Percentiles rank a stretch among this genome's conserved stretches.
phyloP scores from a whole-genome alignment of 2,797 vertebrate species.

The Myoxocephalus aenaeus region DNA sequence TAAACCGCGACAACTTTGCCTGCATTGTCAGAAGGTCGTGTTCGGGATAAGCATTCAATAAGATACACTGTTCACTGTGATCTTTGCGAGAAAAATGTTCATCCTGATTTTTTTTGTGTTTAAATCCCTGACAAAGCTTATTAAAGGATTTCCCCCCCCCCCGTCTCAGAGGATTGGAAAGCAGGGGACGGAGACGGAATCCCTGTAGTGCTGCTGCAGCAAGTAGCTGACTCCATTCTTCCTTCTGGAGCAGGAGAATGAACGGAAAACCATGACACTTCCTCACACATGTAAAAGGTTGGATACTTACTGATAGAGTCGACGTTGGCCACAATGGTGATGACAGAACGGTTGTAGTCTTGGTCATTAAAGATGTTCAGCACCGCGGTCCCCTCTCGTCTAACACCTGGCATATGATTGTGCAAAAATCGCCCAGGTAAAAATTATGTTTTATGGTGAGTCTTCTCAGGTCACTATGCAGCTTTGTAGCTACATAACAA shows the following conservation, averaged over 20 bases:
- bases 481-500: background rate
- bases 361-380: slow-evolving; percentile 87
- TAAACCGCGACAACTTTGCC: slow-evolving; percentile 15
- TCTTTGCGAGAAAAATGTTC: slow-evolving; percentile 44
- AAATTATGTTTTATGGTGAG: background rate
- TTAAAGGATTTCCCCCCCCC: slow-evolving; percentile 58
- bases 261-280: background rate
- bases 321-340: slow-evolving; percentile 81
- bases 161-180: slow-evolving; percentile 34
- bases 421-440: background rate
- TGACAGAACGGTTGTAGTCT: slow-evolving; percentile 87
- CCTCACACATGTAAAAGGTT: background rate
- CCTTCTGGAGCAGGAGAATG: background rate
- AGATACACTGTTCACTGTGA: slow-evolving; percentile 34
- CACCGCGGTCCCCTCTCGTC: slow-evolving; percentile 75
- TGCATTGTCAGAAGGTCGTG: slow-evolving; percentile 18
- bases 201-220: slow-evolving; percentile 1
- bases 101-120: slow-evolving; percentile 35
- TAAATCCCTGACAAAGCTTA: slow-evolving; percentile 69
- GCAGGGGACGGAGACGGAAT: slow-evolving; percentile 28
- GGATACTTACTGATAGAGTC: slow-evolving; percentile 79
- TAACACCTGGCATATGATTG: slow-evolving; percentile 60
- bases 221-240: background rate
- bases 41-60: slow-evolving; percentile 6
- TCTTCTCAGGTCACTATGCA: background rate